Conservation (phyloP, 2,113 vertebrate species). For the Alligator mississippiensis region DNA sequence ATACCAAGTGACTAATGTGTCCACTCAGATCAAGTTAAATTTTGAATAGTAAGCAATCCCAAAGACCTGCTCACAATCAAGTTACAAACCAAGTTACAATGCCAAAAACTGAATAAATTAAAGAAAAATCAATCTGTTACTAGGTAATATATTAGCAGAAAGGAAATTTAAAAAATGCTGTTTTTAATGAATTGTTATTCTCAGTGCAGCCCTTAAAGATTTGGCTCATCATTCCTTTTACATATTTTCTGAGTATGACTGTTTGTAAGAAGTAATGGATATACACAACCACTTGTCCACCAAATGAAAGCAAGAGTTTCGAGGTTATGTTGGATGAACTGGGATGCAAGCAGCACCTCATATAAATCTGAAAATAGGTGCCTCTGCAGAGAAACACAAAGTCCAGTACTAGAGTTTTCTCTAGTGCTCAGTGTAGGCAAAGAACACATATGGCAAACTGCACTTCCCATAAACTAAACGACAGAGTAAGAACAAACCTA, state of each 20-base stretch:
- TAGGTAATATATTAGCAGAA: not conserved
- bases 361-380: not conserved
- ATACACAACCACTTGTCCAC: not conserved
- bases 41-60: not conserved
- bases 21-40: not conserved
- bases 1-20: not conserved
- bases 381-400: not conserved
- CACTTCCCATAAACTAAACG: not conserved
- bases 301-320: not conserved
- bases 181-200: too few species aligned
- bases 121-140: not conserved
- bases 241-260: not conserved
- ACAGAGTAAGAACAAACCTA: not conserved
- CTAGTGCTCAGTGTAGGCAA: not conserved
- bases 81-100: not conserved
- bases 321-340: not conserved
- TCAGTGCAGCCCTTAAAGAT: too few species aligned
- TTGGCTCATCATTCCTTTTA: not conserved
- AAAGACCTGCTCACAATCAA: accelerated
- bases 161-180: not conserved
- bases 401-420: not conserved
- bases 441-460: accelerated
- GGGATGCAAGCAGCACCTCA: not conserved
- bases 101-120: not conserved
- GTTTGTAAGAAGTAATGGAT: not conserved